Evolutionary conservation across 2,888 invertebrate genomes (phyloP), one percentile per base, ranked within the genome.

Genomic region (Chironomus tentans): DNA sequence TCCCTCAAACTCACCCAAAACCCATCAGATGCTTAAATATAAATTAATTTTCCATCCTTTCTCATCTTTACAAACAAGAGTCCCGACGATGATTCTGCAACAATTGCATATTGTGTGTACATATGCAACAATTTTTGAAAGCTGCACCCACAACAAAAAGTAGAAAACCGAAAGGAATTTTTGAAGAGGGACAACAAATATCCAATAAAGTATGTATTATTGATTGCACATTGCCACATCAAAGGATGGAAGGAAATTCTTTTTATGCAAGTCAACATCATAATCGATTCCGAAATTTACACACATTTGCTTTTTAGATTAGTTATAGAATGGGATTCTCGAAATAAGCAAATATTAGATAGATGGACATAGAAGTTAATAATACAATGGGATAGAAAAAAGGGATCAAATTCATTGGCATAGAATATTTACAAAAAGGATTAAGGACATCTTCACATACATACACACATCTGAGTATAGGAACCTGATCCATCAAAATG

Each of bases 201-300:
- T 12, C 18, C 12, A 62, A 18, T n/a, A 62, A 18, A 62, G 62
- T 18, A 65, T 12, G n/a, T 13, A 24, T 4, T 65, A 7, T 7
- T 21, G 15, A 21, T 65, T 65, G 65, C 65, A 65, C 65, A 65
- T 65, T 65, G 65, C 65, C 56, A 15, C 56, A 24, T 65, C 65
- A 65, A 65, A 18, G 18, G 56, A 65, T 24, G 12, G 47, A 70
- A 22, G 15, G 10, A 72, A 5, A 15, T 3, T 3, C 38, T 38
- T 74, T 74, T 74, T 74, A 74, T 74, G 74, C 74, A 74, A 74
- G 74, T 74, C 74, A 74, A 65, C 74, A 74, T 74, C 46, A 73
- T 62, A 7, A 46, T 13, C 18, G 18, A 56, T 56, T 24, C 21
- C 5, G 18, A 65, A 62, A 21, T 65, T 65, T 21, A 24, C 18